phyloP scores from a whole-genome alignment of 2,888 invertebrate species.

The Microplitis deprimator region DNA sequence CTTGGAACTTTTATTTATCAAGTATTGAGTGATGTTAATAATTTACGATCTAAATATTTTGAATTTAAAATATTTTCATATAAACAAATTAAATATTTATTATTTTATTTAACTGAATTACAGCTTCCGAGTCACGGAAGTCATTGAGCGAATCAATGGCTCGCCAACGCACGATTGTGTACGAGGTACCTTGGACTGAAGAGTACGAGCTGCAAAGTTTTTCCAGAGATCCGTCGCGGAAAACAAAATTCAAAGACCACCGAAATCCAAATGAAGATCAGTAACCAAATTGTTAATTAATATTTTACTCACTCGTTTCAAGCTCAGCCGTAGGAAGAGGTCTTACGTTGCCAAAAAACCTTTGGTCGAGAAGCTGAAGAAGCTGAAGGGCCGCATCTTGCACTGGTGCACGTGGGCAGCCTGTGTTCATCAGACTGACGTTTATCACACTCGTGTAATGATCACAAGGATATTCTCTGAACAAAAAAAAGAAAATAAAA shows the following conservation, averaged over 20 bases:
- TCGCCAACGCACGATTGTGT: slow-evolving; percentile 64
- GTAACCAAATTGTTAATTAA: not conserved
- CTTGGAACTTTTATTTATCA: slow-evolving; percentile 23
- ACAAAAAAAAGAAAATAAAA: slow-evolving; percentile 17
- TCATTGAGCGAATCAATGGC: slow-evolving; percentile 67
- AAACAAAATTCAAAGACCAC: not conserved
- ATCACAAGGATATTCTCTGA: slow-evolving; percentile 96
- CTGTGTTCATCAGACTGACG: slow-evolving; percentile 96
- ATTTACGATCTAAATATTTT: slow-evolving; percentile 1
- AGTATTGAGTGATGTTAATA: not conserved
- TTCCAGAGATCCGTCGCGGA: slow-evolving; percentile 32
- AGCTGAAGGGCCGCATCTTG: slow-evolving; percentile 95
- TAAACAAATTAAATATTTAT: not conserved
- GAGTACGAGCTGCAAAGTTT: slow-evolving; percentile 69
- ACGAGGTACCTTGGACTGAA: slow-evolving; percentile 72
- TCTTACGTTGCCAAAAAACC: slow-evolving; percentile 91
- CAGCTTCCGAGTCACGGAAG: slow-evolving; percentile 72
- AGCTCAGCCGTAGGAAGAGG: slow-evolving; percentile 81
- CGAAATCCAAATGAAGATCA: not conserved
- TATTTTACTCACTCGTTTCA: slow-evolving; percentile 77
- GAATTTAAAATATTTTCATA: not conserved
- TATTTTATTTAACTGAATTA: not conserved
- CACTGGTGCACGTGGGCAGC: slow-evolving; percentile 92
- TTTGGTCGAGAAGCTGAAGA: slow-evolving; percentile 91
- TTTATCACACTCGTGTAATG: slow-evolving; percentile 98